phyloP scores from a whole-genome alignment of 2,797 vertebrate genomes.

The Pteronotus mesoamericanus region DNA sequence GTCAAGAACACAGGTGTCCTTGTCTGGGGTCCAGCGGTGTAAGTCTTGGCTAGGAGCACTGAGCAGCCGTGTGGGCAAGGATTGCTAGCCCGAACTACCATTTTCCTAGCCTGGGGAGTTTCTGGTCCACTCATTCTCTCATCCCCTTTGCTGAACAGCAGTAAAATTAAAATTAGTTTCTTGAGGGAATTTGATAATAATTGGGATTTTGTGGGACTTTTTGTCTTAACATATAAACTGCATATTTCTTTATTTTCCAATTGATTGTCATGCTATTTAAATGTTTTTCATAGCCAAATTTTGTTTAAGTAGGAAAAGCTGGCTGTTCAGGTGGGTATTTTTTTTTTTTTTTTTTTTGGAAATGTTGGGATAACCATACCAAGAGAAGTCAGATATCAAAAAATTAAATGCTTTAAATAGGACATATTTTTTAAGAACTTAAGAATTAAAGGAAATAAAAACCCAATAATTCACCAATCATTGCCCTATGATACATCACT shows the following conservation, averaged over 20 bases:
- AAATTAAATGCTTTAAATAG: background rate
- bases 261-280: conserved; percentile 7
- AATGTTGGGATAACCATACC: background rate
- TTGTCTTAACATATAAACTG: background rate
- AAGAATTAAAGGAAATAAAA: background rate
- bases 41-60: background rate
- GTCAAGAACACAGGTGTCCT: background rate
- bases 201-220: background rate
- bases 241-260: background rate
- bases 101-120: background rate
- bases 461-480: background rate
- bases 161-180: conserved; percentile 19
- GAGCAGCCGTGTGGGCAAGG: background rate
- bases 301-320: background rate
- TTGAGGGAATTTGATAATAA: background rate
- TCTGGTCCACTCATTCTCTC: background rate
- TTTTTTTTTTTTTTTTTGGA: conserved; percentile 31
- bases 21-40: background rate
- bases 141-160: background rate
- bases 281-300: background rate
- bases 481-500: background rate
- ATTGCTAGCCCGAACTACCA: background rate
- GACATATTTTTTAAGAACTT: background rate
- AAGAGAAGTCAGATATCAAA: background rate
- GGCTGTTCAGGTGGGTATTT: background rate